phyloP scores from a whole-genome alignment of 1,140 invertebrate species.

The Tachypleus tridentatus region DNA sequence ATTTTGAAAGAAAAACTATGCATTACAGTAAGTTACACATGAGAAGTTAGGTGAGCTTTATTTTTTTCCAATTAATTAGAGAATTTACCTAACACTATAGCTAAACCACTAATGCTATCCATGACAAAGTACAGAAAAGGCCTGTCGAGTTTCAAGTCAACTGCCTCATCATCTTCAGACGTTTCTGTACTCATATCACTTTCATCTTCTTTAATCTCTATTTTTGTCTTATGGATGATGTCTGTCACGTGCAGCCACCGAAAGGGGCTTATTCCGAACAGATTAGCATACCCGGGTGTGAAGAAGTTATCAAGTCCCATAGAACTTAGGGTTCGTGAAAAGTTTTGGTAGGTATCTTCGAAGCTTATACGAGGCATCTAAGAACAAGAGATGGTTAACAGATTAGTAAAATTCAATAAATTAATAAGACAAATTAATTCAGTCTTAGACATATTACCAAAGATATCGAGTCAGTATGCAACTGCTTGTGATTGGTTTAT shows the following conservation, averaged over 20 bases:
- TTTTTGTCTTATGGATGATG: constrained; percentile 25
- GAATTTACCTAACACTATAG: constrained; percentile 26
- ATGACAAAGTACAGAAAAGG: constrained; percentile 27
- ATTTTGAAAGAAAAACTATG: no score
- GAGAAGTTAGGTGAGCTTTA: no score
- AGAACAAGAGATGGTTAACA: not conserved
- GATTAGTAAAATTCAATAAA: no score
- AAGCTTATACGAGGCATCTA: constrained; percentile 25
- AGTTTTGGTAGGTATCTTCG: constrained; percentile 21
- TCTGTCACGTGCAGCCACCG: constrained; percentile 26
- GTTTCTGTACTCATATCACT: constrained; percentile 1
- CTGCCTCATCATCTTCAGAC: not conserved
- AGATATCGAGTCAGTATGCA: no score
- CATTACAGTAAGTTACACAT: no score
- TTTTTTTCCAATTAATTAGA: no score
- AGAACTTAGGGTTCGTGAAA: constrained; percentile 18
- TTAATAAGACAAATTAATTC: no score
- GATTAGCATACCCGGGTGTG: constrained; percentile 23
- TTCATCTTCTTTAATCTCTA: constrained; percentile 20
- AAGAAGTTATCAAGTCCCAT: constrained; percentile 25
- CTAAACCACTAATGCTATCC: constrained; percentile 26
- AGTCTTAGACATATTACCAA: no score
- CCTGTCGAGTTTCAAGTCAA: constrained; percentile 15
- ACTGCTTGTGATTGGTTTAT: no score
- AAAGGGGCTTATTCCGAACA: constrained; percentile 24